phyloP scores from a whole-genome alignment of 2,888 invertebrate species.

The Therioaphis trifolii region DNA sequence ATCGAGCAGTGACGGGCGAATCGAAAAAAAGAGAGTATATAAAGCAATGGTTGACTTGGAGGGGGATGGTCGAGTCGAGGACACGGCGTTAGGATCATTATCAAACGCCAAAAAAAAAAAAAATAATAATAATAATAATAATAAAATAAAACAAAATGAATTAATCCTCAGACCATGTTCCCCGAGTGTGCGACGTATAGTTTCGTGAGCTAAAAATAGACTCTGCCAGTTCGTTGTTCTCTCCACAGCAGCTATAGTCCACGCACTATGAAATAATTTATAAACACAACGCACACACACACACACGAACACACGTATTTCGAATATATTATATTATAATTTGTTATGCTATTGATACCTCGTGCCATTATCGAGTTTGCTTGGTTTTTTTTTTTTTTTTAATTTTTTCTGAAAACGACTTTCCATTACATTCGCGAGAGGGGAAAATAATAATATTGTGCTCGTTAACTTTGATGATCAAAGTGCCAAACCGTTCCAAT shows the following conservation, averaged over 20 bases:
- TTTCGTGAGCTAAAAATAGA: conserved; percentile 37
- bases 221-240: not conserved
- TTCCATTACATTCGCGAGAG: conserved; percentile 15
- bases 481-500: conserved; percentile 45
- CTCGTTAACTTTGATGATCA: conserved; percentile 51
- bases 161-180: not conserved
- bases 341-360: too few species aligned
- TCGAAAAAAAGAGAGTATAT: not conserved
- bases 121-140: not conserved
- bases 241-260: not conserved
- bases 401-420: conserved; percentile 12
- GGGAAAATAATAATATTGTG: conserved; percentile 36
- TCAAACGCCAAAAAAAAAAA: conserved; percentile 24
- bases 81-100: conserved; percentile 10
- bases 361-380: too few species aligned
- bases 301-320: too few species aligned
- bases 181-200: not conserved
- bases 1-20: not conserved
- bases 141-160: not conserved
- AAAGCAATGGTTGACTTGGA: not conserved
- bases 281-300: not conserved
- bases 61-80: not conserved
- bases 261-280: conserved; percentile 15
- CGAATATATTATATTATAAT: too few species aligned
- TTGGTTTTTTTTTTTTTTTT: not conserved